Evolutionary conservation across 2,797 vertebrate species (phyloP).

Genomic region (Melanogrammus aeglefinus): DNA sequence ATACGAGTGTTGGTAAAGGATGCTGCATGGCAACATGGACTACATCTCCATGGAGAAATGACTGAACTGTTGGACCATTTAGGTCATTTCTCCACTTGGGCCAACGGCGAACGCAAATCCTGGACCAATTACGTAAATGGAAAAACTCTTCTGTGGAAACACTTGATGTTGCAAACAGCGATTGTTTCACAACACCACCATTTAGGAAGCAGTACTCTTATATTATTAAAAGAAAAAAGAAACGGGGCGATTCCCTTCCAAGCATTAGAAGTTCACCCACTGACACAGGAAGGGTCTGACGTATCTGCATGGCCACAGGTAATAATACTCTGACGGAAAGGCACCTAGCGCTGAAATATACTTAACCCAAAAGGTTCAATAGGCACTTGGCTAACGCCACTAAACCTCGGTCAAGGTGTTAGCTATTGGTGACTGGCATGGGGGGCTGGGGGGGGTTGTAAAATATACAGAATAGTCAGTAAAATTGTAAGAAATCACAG

Average conservation of each 20-base stretch:
- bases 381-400: not conserved
- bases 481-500: slow-evolving; percentile 14
- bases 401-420: not conserved
- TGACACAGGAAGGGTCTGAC: not conserved
- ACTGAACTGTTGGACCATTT: not conserved
- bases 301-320: not conserved
- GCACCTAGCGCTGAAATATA: not conserved
- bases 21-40: not conserved
- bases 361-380: not conserved
- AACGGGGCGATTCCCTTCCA: not conserved
- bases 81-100: not conserved
- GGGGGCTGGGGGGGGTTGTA: slow-evolving; percentile 20
- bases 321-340: not conserved
- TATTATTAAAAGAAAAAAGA: not conserved
- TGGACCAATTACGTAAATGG: not conserved
- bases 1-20: not conserved
- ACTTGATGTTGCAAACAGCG: not conserved
- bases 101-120: not conserved
- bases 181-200: not conserved
- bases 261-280: not conserved
- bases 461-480: slow-evolving; percentile 4
- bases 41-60: too few relatives aligned
- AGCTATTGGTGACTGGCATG: not conserved
- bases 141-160: not conserved
- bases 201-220: not conserved